Conservation (phyloP, 2,888 invertebrate species). For the Aplocera efformata region DNA sequence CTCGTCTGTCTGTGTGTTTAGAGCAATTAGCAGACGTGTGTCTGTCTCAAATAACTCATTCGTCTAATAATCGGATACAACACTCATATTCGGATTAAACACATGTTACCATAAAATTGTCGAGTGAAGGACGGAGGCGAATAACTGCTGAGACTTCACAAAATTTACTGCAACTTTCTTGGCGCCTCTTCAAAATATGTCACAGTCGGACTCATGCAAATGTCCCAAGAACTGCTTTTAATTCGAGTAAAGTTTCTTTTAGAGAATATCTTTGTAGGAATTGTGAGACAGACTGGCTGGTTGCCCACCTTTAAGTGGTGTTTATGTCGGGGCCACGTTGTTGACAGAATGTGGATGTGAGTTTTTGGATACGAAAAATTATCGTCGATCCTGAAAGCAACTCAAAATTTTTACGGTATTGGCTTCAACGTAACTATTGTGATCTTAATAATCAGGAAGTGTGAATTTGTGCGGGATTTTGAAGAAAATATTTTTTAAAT, state of each 20-base stretch:
- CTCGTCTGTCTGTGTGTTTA: too few relatives aligned
- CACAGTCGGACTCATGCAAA: slow-evolving; percentile 36
- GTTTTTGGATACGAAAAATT: not conserved
- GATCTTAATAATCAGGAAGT: too few relatives aligned
- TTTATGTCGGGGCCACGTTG: slow-evolving; percentile 9
- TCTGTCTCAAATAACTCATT: too few relatives aligned
- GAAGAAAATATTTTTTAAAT: too few relatives aligned
- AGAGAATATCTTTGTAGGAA: slow-evolving; percentile 15
- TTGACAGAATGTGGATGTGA: slow-evolving; percentile 4
- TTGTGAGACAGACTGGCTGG: slow-evolving; percentile 18
- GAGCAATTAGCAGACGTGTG: too few relatives aligned
- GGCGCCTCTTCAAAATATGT: slow-evolving; percentile 40
- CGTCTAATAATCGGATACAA: too few relatives aligned
- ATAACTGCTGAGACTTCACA: slow-evolving; percentile 13
- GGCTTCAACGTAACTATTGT: too few relatives aligned
- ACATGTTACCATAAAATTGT: slow-evolving; percentile 14
- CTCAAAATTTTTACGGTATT: too few relatives aligned
- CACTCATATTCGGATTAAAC: not conserved
- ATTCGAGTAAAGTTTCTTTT: slow-evolving; percentile 38
- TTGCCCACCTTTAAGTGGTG: slow-evolving; percentile 20
- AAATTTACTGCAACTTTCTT: slow-evolving; percentile 36
- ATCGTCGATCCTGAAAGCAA: too few relatives aligned
- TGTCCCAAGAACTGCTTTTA: slow-evolving; percentile 38
- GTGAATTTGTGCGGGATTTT: too few relatives aligned
- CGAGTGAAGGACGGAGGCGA: slow-evolving; percentile 12